A percentile compares a stretch with the other conserved stretches of the same genome.
These are phyloP conservation scores for Decapterus maruadsi DNA, from an alignment of 2,797 vertebrate species.

Conservation along the genomic window DNA sequence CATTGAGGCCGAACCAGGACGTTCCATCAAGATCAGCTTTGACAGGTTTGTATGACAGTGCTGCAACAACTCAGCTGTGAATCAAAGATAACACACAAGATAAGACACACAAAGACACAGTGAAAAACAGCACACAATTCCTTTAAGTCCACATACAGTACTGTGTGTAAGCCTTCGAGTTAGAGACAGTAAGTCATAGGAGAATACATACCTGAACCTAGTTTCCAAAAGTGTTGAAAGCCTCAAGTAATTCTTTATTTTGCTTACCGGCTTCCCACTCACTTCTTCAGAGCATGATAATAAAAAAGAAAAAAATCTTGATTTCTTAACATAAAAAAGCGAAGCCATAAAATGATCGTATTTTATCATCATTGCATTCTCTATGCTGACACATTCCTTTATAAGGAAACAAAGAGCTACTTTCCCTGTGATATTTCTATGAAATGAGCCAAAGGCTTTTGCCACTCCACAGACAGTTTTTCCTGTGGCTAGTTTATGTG, in stretches of 20 bases:
- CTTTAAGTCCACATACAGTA: background rate
- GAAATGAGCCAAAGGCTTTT: conserved; percentile 5
- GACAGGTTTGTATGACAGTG: conserved; percentile 90
- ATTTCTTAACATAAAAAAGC: conserved; percentile 27
- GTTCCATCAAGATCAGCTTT: conserved; percentile 99
- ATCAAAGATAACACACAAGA: conserved; percentile 30
- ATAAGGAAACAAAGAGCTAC: conserved; percentile 24
- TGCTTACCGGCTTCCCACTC: conserved; percentile 19
- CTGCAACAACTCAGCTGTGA: conserved; percentile 51
- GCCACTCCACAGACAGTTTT: background rate
- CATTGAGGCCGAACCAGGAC: conserved; percentile 96
- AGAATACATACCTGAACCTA: conserved; percentile 30
- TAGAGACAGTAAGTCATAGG: conserved; percentile 44
- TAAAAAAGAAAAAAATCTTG: conserved; percentile 15
- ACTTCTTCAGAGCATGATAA: conserved; percentile 21
- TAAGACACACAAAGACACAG: background rate
- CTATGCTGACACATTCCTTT: conserved; percentile 21
- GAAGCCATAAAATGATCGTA: conserved; percentile 35
- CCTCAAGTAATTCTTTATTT: conserved; percentile 46
- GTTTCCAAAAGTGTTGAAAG: conserved; percentile 54
- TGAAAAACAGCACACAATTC: conserved; percentile 4
- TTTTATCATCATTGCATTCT: conserved; percentile 29
- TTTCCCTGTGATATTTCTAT: background rate
- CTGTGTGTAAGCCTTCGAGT: conserved; percentile 2
- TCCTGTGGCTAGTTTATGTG: conserved; percentile 3